Conservation (phyloP, 1,140 invertebrate species). For the Procambarus clarkii region DNA sequence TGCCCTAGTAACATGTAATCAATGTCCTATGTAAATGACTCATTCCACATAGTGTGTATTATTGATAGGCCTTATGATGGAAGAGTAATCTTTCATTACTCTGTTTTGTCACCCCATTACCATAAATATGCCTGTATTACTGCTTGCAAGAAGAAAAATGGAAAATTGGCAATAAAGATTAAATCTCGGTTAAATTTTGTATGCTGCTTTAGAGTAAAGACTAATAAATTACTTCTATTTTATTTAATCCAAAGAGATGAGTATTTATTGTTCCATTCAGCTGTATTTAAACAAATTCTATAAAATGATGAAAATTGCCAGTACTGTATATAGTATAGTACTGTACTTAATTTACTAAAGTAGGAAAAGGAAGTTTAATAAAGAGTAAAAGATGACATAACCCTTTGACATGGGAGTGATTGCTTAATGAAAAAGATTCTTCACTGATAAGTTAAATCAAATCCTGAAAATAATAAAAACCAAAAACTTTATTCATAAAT, state of each 20-base stretch:
- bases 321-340: no score
- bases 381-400: no score
- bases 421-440: no score
- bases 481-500: no score
- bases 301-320: no score
- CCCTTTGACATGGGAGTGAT: no score
- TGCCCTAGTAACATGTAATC: constrained; percentile 62
- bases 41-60: constrained; percentile 69
- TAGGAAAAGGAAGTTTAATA: no score
- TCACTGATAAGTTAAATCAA: no score
- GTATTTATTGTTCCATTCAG: no score
- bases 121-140: constrained; percentile 56
- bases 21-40: constrained; percentile 69
- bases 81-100: constrained; percentile 57
- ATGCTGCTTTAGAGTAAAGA: constrained; percentile 69
- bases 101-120: constrained; percentile 58
- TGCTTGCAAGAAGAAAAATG: constrained; percentile 49
- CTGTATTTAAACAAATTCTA: no score
- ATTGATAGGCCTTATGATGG: constrained; percentile 65
- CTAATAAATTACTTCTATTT: constrained; percentile 31
- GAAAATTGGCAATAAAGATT: constrained; percentile 62
- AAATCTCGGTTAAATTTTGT: constrained; percentile 65
- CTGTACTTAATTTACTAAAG: no score
- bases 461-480: no score
- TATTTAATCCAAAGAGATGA: background rate